phyloP scores from a whole-genome alignment of 2,113 vertebrate genomes.

The Aplodontia rufa region DNA sequence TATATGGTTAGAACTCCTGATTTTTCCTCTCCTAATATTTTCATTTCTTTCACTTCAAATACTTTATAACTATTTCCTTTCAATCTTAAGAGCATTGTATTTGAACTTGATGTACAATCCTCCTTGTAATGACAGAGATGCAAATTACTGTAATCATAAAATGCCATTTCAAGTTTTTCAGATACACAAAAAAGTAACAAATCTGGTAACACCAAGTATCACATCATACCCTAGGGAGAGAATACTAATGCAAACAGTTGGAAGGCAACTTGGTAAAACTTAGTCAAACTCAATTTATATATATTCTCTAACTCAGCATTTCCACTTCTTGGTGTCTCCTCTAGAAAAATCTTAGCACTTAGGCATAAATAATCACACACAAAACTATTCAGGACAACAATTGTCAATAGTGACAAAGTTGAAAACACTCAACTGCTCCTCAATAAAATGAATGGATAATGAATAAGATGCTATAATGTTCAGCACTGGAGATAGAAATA shows the following conservation, averaged over 20 bases:
- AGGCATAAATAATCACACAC: neutral
- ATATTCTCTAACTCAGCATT: neutral
- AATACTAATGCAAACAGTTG: neutral
- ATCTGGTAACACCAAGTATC: neutral
- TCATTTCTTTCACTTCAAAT: neutral
- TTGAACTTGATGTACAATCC: neutral
- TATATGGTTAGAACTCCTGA: neutral
- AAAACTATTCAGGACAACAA: neutral
- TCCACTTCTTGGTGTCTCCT: neutral
- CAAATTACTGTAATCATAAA: neutral
- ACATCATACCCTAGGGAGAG: neutral
- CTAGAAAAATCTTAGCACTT: neutral
- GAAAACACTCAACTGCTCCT: neutral
- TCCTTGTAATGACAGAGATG: neutral
- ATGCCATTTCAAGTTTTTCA: neutral
- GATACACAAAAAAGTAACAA: neutral
- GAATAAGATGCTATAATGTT: neutral
- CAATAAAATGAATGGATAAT: neutral
- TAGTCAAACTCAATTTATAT: neutral
- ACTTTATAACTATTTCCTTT: neutral
- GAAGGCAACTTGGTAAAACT: neutral
- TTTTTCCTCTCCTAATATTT: conserved; percentile 7
- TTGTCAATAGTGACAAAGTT: neutral
- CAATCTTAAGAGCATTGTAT: neutral
- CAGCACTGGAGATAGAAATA: neutral